A percentile compares a stretch with the other conserved stretches of the same genome.
phyloP scores from a whole-genome alignment of 1,140 invertebrate species.

The Parasteatoda tepidariorum region DNA sequence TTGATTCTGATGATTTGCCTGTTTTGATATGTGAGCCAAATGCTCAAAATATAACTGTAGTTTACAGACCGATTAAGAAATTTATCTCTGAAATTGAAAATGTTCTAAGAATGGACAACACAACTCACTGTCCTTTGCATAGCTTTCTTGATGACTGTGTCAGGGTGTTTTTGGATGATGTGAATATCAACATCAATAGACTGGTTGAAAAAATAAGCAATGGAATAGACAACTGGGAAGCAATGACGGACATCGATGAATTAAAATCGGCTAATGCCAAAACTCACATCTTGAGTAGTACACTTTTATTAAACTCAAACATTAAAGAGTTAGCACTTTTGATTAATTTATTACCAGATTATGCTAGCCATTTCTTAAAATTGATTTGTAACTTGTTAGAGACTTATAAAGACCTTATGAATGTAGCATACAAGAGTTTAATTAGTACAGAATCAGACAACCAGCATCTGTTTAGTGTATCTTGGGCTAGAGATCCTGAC shows the following conservation, averaged over 20 bases:
- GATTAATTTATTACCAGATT: constrained; percentile 79
- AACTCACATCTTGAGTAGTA: constrained; percentile 80
- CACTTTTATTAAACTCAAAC: constrained; percentile 78
- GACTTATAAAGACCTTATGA: constrained; percentile 81
- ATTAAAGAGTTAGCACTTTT: constrained; percentile 77
- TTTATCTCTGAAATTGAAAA: constrained; percentile 84
- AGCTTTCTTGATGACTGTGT: constrained; percentile 82
- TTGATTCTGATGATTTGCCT: constrained; percentile 62
- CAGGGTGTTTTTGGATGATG: constrained; percentile 73
- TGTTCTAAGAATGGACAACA: constrained; percentile 73
- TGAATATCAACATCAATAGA: constrained; percentile 65
- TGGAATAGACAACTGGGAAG: constrained; percentile 76
- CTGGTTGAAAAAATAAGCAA: constrained; percentile 74
- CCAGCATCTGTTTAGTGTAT: constrained; percentile 82
- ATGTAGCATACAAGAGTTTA: constrained; percentile 77
- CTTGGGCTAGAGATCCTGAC: constrained; percentile 94
- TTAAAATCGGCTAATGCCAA: constrained; percentile 74
- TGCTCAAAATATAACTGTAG: constrained; percentile 80
- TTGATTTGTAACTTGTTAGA: constrained; percentile 78
- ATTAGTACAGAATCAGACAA: constrained; percentile 77
- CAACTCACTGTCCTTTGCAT: constrained; percentile 77
- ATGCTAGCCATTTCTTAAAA: constrained; percentile 77
- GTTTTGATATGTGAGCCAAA: constrained; percentile 77
- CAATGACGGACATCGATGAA: constrained; percentile 77
- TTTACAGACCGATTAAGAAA: constrained; percentile 80